These are phyloP conservation scores for Mesocentrotus franciscanus DNA, from an alignment of 53 echinoderm and acorn worm species.

Conservation along the genomic window DNA sequence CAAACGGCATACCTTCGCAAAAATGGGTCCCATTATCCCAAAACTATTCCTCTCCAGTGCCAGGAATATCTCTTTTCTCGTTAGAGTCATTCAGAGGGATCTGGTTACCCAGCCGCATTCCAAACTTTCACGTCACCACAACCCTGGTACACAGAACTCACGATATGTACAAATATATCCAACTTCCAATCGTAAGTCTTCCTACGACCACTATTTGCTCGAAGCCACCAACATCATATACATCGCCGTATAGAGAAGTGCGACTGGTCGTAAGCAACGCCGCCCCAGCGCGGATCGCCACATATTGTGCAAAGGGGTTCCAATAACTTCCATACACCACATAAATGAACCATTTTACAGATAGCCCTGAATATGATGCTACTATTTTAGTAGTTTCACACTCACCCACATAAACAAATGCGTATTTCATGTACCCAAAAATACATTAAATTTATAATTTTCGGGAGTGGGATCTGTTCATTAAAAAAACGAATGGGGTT, in stretches of 20 bases:
- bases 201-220: background rate
- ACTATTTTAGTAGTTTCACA: constrained; percentile 3
- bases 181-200: background rate
- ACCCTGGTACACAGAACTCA: background rate
- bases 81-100: constrained; percentile 61
- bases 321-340: background rate
- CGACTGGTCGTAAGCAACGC: constrained; percentile 4
- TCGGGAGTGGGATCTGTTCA: background rate
- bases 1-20: constrained; percentile 65
- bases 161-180: background rate
- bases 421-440: background rate
- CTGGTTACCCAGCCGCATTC: constrained; percentile 41
- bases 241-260: background rate
- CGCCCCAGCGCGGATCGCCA: background rate
- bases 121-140: constrained; percentile 44
- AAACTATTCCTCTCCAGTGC: constrained; percentile 22
- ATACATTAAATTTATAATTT: background rate
- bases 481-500: background rate
- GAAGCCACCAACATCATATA: background rate
- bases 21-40: constrained; percentile 67
- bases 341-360: constrained; percentile 30
- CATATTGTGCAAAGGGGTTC: background rate
- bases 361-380: constrained; percentile 41
- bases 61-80: constrained; percentile 64
- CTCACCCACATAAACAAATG: background rate